These are phyloP conservation scores for Microtus richardsoni DNA, from an alignment of 2,113 vertebrate species.

Conservation along the genomic window DNA sequence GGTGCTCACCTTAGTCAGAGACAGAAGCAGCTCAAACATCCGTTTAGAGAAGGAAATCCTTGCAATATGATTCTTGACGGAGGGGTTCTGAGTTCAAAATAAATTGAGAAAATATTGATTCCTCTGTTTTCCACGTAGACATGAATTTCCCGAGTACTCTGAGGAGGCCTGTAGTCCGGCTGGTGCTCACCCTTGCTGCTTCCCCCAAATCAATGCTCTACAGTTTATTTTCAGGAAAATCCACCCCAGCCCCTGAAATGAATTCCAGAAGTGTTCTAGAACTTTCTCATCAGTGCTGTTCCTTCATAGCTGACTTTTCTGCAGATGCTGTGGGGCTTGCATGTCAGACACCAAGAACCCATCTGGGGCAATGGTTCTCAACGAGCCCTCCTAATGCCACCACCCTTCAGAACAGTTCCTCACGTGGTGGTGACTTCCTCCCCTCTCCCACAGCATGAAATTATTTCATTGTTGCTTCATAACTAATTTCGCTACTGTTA, in stretches of 20 bases:
- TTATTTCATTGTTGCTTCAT: too few relatives aligned
- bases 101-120: background rate
- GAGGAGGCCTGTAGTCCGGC: background rate
- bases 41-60: background rate
- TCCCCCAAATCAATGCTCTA: background rate
- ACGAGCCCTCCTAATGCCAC: too few relatives aligned
- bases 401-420: too few relatives aligned
- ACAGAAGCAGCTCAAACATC: rapidly evolving
- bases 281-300: rapidly evolving
- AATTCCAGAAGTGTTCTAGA: background rate
- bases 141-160: background rate
- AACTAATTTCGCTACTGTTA: too few relatives aligned
- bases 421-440: too few relatives aligned
- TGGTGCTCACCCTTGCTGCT: background rate
- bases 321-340: background rate
- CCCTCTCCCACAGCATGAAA: too few relatives aligned
- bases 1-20: background rate
- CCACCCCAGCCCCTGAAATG: too few relatives aligned
- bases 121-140: background rate
- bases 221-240: background rate
- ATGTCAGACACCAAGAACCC: background rate
- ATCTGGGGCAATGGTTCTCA: too few relatives aligned
- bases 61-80: background rate
- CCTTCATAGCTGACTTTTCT: background rate
- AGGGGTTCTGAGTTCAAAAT: background rate